phyloP scores from a whole-genome alignment of 1,140 invertebrate genomes.

The Drosophila melanogaster region DNA sequence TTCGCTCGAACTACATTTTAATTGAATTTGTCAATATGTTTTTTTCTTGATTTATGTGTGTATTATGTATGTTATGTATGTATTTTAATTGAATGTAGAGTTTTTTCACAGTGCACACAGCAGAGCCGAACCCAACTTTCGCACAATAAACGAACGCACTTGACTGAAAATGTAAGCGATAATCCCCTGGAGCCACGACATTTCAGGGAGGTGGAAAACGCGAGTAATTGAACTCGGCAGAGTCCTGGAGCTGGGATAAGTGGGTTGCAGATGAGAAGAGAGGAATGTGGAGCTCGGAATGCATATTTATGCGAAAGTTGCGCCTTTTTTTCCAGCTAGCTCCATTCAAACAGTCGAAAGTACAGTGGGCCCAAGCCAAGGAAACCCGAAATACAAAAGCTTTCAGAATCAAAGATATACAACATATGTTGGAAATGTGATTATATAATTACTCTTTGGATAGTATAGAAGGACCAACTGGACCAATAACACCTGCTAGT shows the following conservation, averaged over 20 bases:
- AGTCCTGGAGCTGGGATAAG: constrained; percentile 25
- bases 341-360: constrained; percentile 36
- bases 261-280: constrained; percentile 12
- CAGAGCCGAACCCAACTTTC: constrained; percentile 51
- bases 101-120: background rate
- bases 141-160: constrained; percentile 69
- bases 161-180: constrained; percentile 80
- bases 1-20: background rate
- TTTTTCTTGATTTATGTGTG: background rate
- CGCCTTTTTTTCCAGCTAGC: constrained; percentile 50
- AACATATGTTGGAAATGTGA: no score
- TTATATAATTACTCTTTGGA: no score
- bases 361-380: constrained; percentile 14
- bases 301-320: constrained; percentile 75
- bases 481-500: background rate
- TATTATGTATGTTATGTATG: no score
- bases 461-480: no score
- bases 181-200: constrained; percentile 67
- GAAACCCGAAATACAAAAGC: no score
- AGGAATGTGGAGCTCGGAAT: constrained; percentile 3
- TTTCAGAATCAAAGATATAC: no score
- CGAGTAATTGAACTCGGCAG: constrained; percentile 68
- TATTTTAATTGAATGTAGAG: no score
- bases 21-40: background rate
- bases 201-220: constrained; percentile 44